Base-by-base conservation (phyloP, 23 tunicate genomes). In the Diplosoma virens region DNA sequence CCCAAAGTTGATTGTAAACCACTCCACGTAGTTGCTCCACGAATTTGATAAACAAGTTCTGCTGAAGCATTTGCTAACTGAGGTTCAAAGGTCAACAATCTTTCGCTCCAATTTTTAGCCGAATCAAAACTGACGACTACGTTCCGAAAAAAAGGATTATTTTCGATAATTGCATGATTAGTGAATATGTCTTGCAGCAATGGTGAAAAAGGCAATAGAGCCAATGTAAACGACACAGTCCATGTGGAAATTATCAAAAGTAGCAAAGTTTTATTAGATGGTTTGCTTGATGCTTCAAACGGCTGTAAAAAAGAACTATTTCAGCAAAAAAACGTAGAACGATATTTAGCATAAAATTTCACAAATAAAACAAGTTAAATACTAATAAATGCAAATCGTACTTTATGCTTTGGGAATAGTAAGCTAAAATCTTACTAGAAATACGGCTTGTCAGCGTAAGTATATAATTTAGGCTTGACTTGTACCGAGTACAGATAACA, bases 231-330 rank as follows among this genome's bases (percentile, higher is more conserved):
- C 3, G 84, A 54, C 33, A 68, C 0, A 5, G 16, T 9, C 84
- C 84, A 80, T 0, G 77, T 18, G 11, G 71, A 1, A 50, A 32
- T 0, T 0, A 80, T 54, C 37, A 58, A 5, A 33, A 80, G 11
- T 35, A 80, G 21, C 1, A 80, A 77, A 32, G 32, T 31, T 18
- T 16, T 17, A 11, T 25, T 53, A 0, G 53, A 1, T n/a, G 84
- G 84, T 21, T 80, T 20, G 6, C 4, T 1, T 2, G 84, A 80
- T 16, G 84, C 84, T 28, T 53, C 17, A 24, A 80, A 80, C 1
- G 84, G 84, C 84, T 80, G 68, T 21, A 80, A 67, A 21, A 67
- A 67, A 32, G n/a, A n/a, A n/a, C n/a, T n/a, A n/a, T n/a, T n/a
- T n/a, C n/a, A n/a, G n/a, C n/a, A n/a, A n/a, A n/a, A n/a, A n/a